A percentile compares a stretch with the other conserved stretches of the same genome.
Conservation (phyloP, 2,113 vertebrate genomes). For the Fregata magnificens region DNA sequence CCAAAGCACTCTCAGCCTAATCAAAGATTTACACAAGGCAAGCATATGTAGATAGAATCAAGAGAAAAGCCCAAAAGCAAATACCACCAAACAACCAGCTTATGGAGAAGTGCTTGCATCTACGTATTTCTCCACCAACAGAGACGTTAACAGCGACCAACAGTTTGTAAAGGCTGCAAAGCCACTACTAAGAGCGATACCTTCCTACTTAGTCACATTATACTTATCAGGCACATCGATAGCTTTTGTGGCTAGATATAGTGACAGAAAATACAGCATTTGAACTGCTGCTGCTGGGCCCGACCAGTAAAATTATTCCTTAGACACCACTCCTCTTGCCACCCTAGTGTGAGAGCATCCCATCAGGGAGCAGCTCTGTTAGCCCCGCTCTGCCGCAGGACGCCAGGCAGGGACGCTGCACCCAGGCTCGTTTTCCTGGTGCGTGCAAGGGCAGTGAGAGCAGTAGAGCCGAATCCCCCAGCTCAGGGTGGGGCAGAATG, state of each 20-base stretch:
- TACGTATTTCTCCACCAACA: not conserved
- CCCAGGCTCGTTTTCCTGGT: accelerated
- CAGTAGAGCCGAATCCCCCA: accelerated
- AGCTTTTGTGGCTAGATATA: not conserved
- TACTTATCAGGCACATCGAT: no score
- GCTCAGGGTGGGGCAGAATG: no score
- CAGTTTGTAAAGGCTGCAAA: not conserved
- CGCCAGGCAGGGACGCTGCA: not conserved
- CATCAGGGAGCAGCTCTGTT: no score
- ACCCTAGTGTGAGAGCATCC: accelerated
- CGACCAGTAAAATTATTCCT: no score
- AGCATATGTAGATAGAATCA: not conserved
- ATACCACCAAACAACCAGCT: not conserved
- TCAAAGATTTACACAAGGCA: not conserved
- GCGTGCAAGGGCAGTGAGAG: accelerated
- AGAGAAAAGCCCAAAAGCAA: not conserved
- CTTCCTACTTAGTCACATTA: not conserved
- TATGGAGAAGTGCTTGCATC: not conserved
- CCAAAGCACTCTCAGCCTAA: not conserved
- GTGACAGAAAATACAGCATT: not conserved
- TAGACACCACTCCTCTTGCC: not conserved
- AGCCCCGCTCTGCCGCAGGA: accelerated
- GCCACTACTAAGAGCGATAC: not conserved
- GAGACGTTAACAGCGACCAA: not conserved
- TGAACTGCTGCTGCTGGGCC: not conserved